phyloP scores from a whole-genome alignment of 2,888 invertebrate genomes.

The Cylloceria caligata region DNA sequence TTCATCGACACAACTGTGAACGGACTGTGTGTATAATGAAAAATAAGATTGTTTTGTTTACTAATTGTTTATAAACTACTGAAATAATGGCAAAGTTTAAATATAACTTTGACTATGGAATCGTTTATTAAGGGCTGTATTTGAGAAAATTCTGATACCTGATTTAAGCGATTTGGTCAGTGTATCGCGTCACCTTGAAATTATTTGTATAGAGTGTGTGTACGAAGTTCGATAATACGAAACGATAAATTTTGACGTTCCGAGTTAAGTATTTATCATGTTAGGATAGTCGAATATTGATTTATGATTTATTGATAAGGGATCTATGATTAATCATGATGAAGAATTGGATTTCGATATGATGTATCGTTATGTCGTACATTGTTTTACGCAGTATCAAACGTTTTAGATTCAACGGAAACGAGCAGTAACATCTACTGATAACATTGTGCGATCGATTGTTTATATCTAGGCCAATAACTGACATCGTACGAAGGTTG shows the following conservation, averaged over 20 bases:
- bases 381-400: background rate
- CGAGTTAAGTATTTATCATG: conserved; percentile 10
- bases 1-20: background rate
- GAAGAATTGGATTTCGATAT: background rate
- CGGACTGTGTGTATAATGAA: background rate
- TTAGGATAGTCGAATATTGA: conserved; percentile 25
- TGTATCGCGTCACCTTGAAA: background rate
- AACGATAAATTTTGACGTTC: background rate
- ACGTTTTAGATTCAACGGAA: background rate
- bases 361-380: background rate
- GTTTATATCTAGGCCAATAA: conserved; percentile 5
- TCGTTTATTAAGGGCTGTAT: too few species aligned
- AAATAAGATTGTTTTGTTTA: background rate
- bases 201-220: background rate
- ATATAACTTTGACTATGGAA: background rate
- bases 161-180: background rate
- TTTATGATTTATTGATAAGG: conserved; percentile 39
- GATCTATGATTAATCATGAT: conserved; percentile 22
- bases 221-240: background rate
- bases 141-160: too few species aligned
- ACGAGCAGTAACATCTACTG: background rate
- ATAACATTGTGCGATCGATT: background rate
- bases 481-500: background rate
- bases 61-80: too few species aligned
- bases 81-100: background rate